Base-by-base conservation (phyloP, 2,888 invertebrate genomes). In the Adela reaumurella region DNA sequence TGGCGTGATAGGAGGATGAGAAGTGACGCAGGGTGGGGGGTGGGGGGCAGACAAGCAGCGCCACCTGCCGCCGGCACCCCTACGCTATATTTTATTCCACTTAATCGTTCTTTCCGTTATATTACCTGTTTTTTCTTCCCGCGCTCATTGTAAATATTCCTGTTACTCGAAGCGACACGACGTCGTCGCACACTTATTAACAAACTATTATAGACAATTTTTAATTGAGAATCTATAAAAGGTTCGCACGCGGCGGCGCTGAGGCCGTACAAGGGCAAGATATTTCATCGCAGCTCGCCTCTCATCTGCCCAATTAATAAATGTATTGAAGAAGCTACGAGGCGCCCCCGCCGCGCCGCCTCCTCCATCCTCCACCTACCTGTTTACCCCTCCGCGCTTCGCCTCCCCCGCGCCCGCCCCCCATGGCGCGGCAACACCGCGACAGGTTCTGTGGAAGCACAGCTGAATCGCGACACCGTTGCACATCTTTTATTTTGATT, bases 251-350 rank as follows among this genome's bases (percentile, higher is more conserved):
- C 35, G 67, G 76, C 73, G 68, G 72, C 74, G 67, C 65, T 69
- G 60, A 65, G 59, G 55, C 76, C 74, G 56, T 78, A 76, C 71
- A 78, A 59, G 77, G 77, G 53, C 58, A 63, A 70, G 63, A 69
- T 69, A 77, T 77, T 77, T 77, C 78, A 72, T 41, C 72, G 70
- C 67, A 62, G 67, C 65, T 65, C 64, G 68, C 70, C 68, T 74
- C 76, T 77, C 78, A 77, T 78, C 77, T 77, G 77, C 76, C 76
- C 77, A 78, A 77, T 78, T 77, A 77, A 78, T 78, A 77, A 77
- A 74, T 73, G 76, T 74, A 70, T 74, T 67, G 64, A 65, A 73
- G 68, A 70, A 70, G 74, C 73, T 74, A 72, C 68, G 61, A 59
- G 62, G 61, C 61, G 64, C 64, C 66, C 63, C 68, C 62, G 62